Evolutionary conservation across 1,140 invertebrate species (phyloP).

Genomic region (Euschistus heros): DNA sequence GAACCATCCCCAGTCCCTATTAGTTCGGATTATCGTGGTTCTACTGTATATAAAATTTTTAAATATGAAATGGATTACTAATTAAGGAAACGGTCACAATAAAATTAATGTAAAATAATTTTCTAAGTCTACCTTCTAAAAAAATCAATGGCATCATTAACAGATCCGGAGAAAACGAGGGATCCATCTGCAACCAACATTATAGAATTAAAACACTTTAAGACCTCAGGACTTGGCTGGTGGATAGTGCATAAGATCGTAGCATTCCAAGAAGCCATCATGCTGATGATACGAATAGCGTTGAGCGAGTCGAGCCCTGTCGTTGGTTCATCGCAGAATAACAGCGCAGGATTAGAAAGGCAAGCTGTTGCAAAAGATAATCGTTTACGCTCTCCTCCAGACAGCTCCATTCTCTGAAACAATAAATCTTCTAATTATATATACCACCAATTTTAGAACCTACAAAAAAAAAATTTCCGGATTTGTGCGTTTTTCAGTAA

Average conservation of each 20-base stretch:
- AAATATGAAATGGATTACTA: too few species aligned
- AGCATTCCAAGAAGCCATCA: slow-evolving; percentile 58
- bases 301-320: slow-evolving; percentile 87
- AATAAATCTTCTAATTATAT: not conserved
- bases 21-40: too few species aligned
- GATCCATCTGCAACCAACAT: slow-evolving; percentile 80
- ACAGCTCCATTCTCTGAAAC: slow-evolving; percentile 48
- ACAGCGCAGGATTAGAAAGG: slow-evolving; percentile 77
- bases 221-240: slow-evolving; percentile 90
- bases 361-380: slow-evolving; percentile 88
- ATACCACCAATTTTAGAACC: too few species aligned
- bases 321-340: slow-evolving; percentile 95
- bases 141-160: slow-evolving; percentile 60
- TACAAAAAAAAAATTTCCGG: not conserved
- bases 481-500: too few species aligned
- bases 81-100: not conserved
- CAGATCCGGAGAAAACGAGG: slow-evolving; percentile 74
- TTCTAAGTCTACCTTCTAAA: slow-evolving; percentile 40
- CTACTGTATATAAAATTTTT: too few species aligned
- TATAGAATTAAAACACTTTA: slow-evolving; percentile 75
- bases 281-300: slow-evolving; percentile 72
- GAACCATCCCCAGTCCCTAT: too few species aligned
- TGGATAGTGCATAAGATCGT: slow-evolving; percentile 93
- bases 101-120: not conserved
- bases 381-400: slow-evolving; percentile 87